These are phyloP conservation scores for Pipa parva DNA, from an alignment of 2,113 vertebrate species.

Conservation along the genomic window DNA sequence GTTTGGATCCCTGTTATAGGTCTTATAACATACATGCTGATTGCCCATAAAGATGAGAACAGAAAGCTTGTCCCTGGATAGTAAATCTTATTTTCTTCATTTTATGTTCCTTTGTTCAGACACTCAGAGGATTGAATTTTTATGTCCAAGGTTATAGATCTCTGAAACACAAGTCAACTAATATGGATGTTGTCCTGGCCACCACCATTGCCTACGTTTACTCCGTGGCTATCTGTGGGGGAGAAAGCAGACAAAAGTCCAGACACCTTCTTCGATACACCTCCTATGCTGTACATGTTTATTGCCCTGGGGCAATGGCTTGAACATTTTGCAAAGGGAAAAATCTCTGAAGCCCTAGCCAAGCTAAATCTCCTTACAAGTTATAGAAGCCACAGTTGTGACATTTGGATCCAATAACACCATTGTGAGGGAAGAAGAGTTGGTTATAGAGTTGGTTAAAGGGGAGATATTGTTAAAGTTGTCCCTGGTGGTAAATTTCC, in stretches of 20 bases:
- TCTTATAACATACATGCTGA: conserved; percentile 94
- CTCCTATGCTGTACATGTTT: conserved; percentile 95
- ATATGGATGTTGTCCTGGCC: conserved; percentile 94
- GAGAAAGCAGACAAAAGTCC: conserved; percentile 83
- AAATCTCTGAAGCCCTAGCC: conserved; percentile 92
- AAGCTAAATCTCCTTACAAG: conserved; percentile 96
- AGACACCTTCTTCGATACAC: conserved; percentile 92
- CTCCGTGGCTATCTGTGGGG: conserved; percentile 80
- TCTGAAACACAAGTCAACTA: conserved; percentile 75
- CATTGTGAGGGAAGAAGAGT: conserved; percentile 83
- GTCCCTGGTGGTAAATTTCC: conserved; percentile 93
- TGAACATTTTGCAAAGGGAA: conserved; percentile 95
- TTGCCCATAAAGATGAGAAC: conserved; percentile 65
- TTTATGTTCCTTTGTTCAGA: conserved; percentile 91
- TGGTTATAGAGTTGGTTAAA: conserved; percentile 87
- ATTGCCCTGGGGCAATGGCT: conserved; percentile 92
- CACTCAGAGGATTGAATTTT: conserved; percentile 90
- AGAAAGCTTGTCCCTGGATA: conserved; percentile 71
- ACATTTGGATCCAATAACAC: conserved; percentile 72
- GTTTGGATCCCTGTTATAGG: conserved; percentile 91
- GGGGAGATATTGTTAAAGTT: conserved; percentile 87
- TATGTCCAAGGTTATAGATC: conserved; percentile 92
- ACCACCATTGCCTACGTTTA: conserved; percentile 85
- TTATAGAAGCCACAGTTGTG: conserved; percentile 87
- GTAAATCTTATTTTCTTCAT: conserved; percentile 90